Conservation (phyloP, 1,140 invertebrate species). For the Neodiprion fabricii region DNA sequence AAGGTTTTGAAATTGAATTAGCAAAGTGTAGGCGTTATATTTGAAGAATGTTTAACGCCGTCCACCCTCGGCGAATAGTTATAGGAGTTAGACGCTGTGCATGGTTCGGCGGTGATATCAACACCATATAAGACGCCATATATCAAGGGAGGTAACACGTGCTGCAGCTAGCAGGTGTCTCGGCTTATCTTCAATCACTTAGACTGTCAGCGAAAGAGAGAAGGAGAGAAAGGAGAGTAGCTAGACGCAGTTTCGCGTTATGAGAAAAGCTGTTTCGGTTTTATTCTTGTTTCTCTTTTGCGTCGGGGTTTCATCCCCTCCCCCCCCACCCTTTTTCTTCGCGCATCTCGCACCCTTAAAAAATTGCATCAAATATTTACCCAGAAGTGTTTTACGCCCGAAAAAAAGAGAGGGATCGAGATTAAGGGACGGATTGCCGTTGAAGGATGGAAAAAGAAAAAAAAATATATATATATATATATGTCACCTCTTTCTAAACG, state of each 20-base stretch:
- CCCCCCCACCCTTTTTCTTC: too few species aligned
- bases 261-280: background rate
- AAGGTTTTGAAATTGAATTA: background rate
- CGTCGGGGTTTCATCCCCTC: background rate
- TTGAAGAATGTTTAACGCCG: too few species aligned
- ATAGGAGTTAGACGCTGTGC: too few species aligned
- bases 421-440: too few species aligned
- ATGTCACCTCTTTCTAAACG: too few species aligned
- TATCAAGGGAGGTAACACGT: background rate
- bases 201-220: background rate
- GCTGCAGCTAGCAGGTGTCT: background rate
- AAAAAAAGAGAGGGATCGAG: background rate
- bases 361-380: conserved; percentile 8
- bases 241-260: background rate
- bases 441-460: background rate
- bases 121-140: background rate
- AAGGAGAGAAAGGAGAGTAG: background rate
- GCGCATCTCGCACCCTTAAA: background rate
- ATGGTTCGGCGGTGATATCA: too few species aligned
- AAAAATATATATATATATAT: too few species aligned
- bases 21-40: too few species aligned
- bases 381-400: background rate
- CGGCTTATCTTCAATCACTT: background rate
- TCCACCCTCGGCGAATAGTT: too few species aligned
- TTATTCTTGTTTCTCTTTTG: background rate